phyloP scores from a whole-genome alignment of 1,140 invertebrate species.

The Drosophila truncata region DNA sequence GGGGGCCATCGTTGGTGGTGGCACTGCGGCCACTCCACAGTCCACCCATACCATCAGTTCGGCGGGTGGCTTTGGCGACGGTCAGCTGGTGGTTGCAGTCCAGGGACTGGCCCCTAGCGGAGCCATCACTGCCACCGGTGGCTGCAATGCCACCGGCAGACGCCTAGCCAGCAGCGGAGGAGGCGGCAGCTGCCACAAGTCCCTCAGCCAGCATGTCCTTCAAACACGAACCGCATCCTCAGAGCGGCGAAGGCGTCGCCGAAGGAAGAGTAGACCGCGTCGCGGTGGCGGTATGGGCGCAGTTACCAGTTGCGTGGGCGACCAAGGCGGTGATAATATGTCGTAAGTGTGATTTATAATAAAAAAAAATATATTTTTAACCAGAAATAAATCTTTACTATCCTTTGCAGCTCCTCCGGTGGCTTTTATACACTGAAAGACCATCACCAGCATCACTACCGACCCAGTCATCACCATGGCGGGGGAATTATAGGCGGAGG shows the following conservation, averaged over 20 bases:
- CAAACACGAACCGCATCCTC: conserved; percentile 80
- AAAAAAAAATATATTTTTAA: no score
- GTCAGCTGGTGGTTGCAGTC: conserved; percentile 72
- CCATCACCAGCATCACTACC: conserved; percentile 74
- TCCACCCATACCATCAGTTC: conserved; percentile 78
- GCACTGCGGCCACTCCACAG: conserved; percentile 57
- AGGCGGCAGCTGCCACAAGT: conserved; percentile 70
- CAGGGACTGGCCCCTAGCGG: conserved; percentile 44
- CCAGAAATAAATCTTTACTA: neutral
- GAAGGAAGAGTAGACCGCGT: conserved; percentile 77
- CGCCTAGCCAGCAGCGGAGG: conserved; percentile 76
- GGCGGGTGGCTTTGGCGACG: conserved; percentile 78
- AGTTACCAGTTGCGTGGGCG: conserved; percentile 77
- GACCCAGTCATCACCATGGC: conserved; percentile 52
- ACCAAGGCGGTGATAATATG: conserved; percentile 81
- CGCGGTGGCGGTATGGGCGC: conserved; percentile 69
- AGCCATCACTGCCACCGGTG: conserved; percentile 42
- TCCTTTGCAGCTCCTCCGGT: conserved; percentile 72
- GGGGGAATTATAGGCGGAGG: conserved; percentile 32
- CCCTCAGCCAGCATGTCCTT: conserved; percentile 81
- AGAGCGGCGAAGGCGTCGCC: conserved; percentile 72
- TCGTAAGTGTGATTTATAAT: conserved; percentile 69
- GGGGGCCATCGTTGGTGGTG: conserved; percentile 4
- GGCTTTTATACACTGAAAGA: conserved; percentile 82
- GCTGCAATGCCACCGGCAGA: conserved; percentile 78